Conservation (phyloP, 2,113 vertebrate species). For the Cyprinodon brontotheroides region DNA sequence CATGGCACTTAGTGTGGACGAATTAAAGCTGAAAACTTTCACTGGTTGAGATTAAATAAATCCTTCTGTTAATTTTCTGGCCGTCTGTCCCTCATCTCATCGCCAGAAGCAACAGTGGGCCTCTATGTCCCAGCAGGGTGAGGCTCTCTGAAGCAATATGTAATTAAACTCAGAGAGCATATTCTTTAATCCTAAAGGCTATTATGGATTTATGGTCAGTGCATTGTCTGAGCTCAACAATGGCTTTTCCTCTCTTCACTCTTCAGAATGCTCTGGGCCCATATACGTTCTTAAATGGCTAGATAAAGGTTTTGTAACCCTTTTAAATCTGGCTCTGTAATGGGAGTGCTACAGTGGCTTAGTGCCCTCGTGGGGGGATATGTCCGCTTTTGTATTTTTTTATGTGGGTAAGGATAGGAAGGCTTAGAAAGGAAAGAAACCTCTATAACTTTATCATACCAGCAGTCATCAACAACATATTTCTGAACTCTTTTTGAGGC, state of each 20-base stretch:
- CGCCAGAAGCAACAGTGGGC: conserved; percentile 32
- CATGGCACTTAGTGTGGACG: conserved; percentile 3
- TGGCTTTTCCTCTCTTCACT: conserved; percentile 51
- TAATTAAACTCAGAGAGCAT: conserved; percentile 82
- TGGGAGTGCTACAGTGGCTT: conserved; percentile 67
- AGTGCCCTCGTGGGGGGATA: conserved; percentile 61
- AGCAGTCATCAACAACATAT: conserved; percentile 71
- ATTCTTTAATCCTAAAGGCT: conserved; percentile 84
- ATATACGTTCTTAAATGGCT: conserved; percentile 79
- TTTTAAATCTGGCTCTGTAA: conserved; percentile 71
- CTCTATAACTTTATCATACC: conserved; percentile 74
- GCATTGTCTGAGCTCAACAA: conserved; percentile 76
- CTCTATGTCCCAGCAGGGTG: conserved; percentile 52
- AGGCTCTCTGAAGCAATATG: conserved; percentile 80
- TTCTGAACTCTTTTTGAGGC: conserved; percentile 71
- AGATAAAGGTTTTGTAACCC: conserved; percentile 77
- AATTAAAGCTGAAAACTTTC: conserved; percentile 58
- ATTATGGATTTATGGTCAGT: conserved; percentile 79
- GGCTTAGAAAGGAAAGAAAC: conserved; percentile 65
- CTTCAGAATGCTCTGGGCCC: conserved; percentile 43
- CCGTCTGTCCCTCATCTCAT: conserved; percentile 64
- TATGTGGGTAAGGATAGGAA: conserved; percentile 49
- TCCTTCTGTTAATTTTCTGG: conserved; percentile 66
- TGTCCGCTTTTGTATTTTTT: conserved; percentile 62
- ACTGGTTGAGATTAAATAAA: conserved; percentile 66